Percentiles rank a stretch among this genome's conserved stretches.
Conservation (phyloP, 2,797 vertebrate genomes). For the Xenops minutus region DNA sequence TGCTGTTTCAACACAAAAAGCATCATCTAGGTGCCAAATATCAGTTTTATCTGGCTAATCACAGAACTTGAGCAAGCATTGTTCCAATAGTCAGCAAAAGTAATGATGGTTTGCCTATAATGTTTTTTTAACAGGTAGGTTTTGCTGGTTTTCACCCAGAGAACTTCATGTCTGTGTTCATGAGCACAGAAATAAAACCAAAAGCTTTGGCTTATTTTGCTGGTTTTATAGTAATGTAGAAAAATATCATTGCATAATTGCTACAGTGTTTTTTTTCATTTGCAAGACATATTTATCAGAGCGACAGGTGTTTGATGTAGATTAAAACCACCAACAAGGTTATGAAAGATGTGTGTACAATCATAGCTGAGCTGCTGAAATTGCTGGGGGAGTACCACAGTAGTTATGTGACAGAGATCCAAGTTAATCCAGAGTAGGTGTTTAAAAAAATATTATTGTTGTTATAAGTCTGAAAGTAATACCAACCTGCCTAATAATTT, state of each 20-base stretch:
- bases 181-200: neutral
- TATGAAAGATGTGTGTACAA: slow-evolving; percentile 8
- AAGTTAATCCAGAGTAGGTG: neutral
- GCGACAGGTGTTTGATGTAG: neutral
- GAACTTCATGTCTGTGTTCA: neutral
- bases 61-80: neutral
- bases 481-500: neutral
- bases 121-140: neutral
- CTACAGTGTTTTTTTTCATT: neutral
- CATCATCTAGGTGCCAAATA: neutral
- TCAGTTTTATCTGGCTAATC: neutral
- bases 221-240: neutral
- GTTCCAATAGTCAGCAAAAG: neutral
- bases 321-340: neutral
- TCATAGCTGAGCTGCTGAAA: neutral
- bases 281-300: neutral
- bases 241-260: neutral
- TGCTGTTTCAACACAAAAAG: neutral
- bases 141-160: neutral
- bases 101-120: neutral
- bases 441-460: neutral
- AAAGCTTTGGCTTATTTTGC: neutral
- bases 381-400: neutral
- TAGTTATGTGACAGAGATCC: neutral
- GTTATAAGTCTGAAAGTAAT: neutral